Percentiles rank a stretch among this genome's conserved stretches.
phyloP scores from a whole-genome alignment of 2,888 invertebrate species.

The Eledona agricola region DNA sequence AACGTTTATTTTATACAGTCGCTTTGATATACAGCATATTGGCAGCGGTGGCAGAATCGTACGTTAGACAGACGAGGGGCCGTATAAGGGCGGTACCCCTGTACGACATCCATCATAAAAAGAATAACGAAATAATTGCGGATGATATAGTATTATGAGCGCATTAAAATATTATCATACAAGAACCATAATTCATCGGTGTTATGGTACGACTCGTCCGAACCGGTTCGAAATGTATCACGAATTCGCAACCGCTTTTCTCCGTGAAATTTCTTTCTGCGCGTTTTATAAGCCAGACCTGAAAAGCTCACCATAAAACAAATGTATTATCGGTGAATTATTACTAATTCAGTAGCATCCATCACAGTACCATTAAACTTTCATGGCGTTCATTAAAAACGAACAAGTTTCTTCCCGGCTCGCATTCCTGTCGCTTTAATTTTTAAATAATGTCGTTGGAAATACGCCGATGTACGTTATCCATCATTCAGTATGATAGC shows the following conservation, averaged over 20 bases:
- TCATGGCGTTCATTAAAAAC: slow-evolving; percentile 10
- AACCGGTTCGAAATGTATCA: slow-evolving; percentile 9
- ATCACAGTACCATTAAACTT: slow-evolving; percentile 17
- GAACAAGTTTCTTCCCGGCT: slow-evolving; percentile 10
- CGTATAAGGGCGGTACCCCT: slow-evolving; percentile 43
- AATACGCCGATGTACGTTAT: slow-evolving; percentile 13
- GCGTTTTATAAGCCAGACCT: too few relatives aligned
- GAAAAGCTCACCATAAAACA: too few relatives aligned
- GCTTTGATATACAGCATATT: slow-evolving; percentile 56
- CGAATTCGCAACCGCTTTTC: slow-evolving; percentile 4
- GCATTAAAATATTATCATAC: slow-evolving; percentile 43
- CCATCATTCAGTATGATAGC: slow-evolving; percentile 2
- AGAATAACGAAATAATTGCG: slow-evolving; percentile 48
- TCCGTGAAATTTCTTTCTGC: too few relatives aligned
- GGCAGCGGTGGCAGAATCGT: slow-evolving; percentile 39
- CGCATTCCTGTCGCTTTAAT: slow-evolving; percentile 13
- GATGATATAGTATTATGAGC: slow-evolving; percentile 43
- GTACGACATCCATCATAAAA: slow-evolving; percentile 46
- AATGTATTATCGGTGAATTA: too few relatives aligned
- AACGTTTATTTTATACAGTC: slow-evolving; percentile 62
- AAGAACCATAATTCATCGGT: slow-evolving; percentile 38
- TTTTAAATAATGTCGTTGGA: slow-evolving; percentile 21
- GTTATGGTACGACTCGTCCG: slow-evolving; percentile 7
- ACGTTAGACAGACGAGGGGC: slow-evolving; percentile 24
- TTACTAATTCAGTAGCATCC: slow-evolving; percentile 14